A percentile compares a stretch with the other conserved stretches of the same genome.
These are phyloP conservation scores for Campopleginae sp. DNA, from an alignment of 2,888 invertebrate genomes.

Conservation along the genomic window DNA sequence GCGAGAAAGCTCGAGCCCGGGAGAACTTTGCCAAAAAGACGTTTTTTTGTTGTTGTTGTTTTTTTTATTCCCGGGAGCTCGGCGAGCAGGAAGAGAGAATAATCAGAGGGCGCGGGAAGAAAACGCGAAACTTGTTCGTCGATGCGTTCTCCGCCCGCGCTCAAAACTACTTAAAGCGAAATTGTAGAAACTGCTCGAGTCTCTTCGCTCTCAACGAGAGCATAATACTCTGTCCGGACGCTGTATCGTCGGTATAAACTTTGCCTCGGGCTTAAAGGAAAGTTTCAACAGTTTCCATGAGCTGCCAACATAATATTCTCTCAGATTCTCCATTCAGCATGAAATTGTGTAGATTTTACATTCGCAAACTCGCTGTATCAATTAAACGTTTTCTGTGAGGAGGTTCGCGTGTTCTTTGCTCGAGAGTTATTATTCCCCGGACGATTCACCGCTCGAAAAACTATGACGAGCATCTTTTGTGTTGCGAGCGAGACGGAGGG, in stretches of 20 bases:
- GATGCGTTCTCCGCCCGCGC: slow-evolving; percentile 38
- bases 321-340: neutral
- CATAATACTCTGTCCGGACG: neutral
- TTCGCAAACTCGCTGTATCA: neutral
- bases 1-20: slow-evolving; percentile 24
- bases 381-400: neutral
- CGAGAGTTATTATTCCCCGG: neutral
- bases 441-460: neutral
- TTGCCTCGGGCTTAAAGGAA: neutral
- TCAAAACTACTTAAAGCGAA: slow-evolving; percentile 54
- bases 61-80: no score
- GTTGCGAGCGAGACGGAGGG: slow-evolving; percentile 49
- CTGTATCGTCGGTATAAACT: slow-evolving; percentile 34
- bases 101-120: slow-evolving; percentile 3
- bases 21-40: slow-evolving; percentile 44
- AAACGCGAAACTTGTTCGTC: slow-evolving; percentile 47
- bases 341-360: neutral
- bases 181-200: slow-evolving; percentile 38
- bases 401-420: neutral
- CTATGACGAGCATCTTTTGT: slow-evolving; percentile 56
- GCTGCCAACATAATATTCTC: neutral
- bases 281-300: neutral
- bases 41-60: no score
- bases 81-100: neutral
- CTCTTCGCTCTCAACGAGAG: slow-evolving; percentile 22